Conservation (phyloP, 2,113 vertebrate species). For the Chionodraco myersi region DNA sequence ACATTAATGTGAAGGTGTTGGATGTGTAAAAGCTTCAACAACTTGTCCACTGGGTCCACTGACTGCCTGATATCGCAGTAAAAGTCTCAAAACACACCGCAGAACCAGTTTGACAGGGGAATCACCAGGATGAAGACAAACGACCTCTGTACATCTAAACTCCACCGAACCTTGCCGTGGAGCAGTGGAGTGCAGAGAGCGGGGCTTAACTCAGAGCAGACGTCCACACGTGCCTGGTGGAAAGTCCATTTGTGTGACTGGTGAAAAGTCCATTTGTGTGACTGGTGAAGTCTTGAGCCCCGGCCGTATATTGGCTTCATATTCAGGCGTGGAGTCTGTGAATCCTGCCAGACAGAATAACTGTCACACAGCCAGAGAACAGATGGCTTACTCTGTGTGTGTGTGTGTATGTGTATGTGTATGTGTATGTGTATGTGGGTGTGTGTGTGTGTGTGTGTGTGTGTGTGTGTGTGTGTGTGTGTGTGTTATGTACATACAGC, state of each 20-base stretch:
- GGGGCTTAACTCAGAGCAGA: constrained; percentile 9
- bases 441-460: no score
- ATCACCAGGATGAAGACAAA: constrained; percentile 42
- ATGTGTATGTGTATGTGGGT: no score
- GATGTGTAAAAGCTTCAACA: neutral
- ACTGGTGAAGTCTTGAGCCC: constrained; percentile 21
- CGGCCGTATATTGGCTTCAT: constrained; percentile 23
- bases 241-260: neutral
- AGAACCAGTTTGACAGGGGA: neutral
- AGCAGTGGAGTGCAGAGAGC: constrained; percentile 10
- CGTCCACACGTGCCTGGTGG: constrained; percentile 10
- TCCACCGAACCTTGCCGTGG: neutral
- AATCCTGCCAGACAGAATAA: constrained; percentile 51
- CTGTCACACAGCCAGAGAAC: constrained; percentile 46
- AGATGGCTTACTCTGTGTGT: constrained; percentile 24
- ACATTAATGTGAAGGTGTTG: neutral
- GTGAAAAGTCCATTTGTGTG: constrained; percentile 2
- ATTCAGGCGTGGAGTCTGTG: constrained; percentile 28
- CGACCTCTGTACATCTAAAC: constrained; percentile 21
- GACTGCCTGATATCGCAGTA: neutral
- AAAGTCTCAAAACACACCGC: neutral
- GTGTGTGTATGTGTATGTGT: no score
- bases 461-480: neutral
- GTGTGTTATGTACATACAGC: constrained; percentile 11
- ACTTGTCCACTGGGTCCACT: constrained; percentile 5